Conservation (phyloP, 1,140 invertebrate species). For the Ceratitis capitata region DNA sequence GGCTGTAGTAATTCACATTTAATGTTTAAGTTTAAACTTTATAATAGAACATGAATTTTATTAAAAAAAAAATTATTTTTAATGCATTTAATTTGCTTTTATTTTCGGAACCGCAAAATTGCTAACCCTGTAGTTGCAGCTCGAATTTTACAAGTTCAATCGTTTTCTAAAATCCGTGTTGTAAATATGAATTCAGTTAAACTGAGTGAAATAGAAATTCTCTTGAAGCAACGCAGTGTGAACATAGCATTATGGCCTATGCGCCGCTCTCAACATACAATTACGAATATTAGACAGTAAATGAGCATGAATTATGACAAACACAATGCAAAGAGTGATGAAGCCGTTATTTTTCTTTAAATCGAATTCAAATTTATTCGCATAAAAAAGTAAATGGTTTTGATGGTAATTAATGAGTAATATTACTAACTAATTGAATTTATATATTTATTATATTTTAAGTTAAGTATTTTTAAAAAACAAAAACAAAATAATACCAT, state of each 20-base stretch:
- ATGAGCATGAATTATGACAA: neutral
- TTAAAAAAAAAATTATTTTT: too few species aligned
- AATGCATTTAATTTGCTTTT: too few species aligned
- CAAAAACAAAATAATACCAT: slow-evolving; percentile 1
- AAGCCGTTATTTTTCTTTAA: neutral
- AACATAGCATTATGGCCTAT: neutral
- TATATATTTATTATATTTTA: neutral
- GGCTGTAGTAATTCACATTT: too few species aligned
- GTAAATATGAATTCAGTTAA: too few species aligned
- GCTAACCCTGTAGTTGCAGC: too few species aligned
- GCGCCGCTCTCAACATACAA: neutral
- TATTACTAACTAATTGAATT: neutral
- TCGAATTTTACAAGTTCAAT: too few species aligned
- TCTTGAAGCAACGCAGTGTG: neutral
- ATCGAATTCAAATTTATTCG: neutral
- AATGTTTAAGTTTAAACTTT: too few species aligned
- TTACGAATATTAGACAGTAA: neutral
- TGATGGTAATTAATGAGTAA: neutral
- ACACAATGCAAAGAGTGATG: neutral
- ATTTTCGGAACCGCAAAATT: too few species aligned
- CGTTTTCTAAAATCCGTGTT: too few species aligned
- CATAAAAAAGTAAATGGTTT: slow-evolving; percentile 1
- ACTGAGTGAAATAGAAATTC: too few species aligned
- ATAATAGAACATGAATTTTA: too few species aligned
- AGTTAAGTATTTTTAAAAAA: neutral